A percentile compares a stretch with the other conserved stretches of the same genome.
phyloP scores from a whole-genome alignment of 2,888 invertebrate genomes.

The Amaurobius ferox region DNA sequence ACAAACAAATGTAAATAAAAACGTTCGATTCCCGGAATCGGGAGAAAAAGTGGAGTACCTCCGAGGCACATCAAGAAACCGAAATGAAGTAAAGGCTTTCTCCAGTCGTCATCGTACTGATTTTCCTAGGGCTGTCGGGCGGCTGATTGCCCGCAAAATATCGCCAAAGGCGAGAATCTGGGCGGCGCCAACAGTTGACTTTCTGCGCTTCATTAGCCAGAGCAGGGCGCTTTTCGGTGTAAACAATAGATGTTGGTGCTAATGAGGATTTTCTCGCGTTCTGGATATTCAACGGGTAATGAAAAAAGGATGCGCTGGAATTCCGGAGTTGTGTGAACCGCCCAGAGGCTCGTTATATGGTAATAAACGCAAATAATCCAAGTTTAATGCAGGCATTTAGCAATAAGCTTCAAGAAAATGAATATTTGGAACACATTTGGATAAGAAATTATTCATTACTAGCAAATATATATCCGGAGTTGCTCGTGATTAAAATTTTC shows the following conservation, averaged over 20 bases:
- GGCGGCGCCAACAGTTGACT: slow-evolving; percentile 35
- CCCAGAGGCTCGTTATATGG: too few relatives aligned
- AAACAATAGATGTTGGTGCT: not conserved
- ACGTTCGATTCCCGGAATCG: slow-evolving; percentile 24
- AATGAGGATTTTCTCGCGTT: not conserved
- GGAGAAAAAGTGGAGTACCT: slow-evolving; percentile 49
- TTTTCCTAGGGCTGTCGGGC: slow-evolving; percentile 68
- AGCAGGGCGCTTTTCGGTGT: not conserved
- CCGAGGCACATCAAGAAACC: slow-evolving; percentile 62
- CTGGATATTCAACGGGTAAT: not conserved
- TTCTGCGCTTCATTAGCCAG: slow-evolving; percentile 29
- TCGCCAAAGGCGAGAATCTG: slow-evolving; percentile 62
- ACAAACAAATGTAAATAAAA: not conserved
- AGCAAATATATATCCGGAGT: too few relatives aligned
- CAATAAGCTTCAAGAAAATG: too few relatives aligned
- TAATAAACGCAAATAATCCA: too few relatives aligned
- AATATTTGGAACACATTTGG: too few relatives aligned
- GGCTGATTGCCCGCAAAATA: slow-evolving; percentile 55
- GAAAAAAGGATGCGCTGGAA: not conserved
- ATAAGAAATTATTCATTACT: too few relatives aligned
- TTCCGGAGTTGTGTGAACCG: too few relatives aligned
- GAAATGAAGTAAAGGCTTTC: slow-evolving; percentile 61
- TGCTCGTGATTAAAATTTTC: too few relatives aligned
- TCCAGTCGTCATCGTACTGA: slow-evolving; percentile 68
- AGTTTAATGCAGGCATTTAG: too few relatives aligned